Conservation (phyloP, 2,113 vertebrate species). For the Anser brachyrhynchus region DNA sequence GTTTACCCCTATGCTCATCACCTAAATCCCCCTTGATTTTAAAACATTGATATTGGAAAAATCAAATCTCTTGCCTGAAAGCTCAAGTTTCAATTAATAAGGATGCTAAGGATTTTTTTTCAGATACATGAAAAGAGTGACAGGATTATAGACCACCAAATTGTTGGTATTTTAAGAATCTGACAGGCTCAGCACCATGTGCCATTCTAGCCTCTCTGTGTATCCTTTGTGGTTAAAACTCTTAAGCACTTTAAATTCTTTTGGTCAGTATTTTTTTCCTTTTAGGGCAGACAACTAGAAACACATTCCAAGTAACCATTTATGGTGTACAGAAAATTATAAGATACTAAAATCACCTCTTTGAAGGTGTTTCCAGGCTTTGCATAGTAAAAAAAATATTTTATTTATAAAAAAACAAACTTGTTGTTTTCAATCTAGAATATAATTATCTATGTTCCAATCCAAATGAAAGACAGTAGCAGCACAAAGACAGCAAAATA, state of each 20-base stretch:
- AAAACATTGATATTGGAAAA: slow-evolving; percentile 24
- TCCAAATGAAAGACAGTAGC: slow-evolving; percentile 39
- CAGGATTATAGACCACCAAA: slow-evolving; percentile 74
- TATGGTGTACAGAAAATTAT: slow-evolving; percentile 62
- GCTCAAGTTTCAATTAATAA: slow-evolving; percentile 39
- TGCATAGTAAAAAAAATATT: slow-evolving; percentile 57
- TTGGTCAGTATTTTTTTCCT: slow-evolving; percentile 70
- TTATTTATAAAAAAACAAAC: slow-evolving; percentile 28
- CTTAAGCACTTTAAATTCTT: slow-evolving; percentile 74
- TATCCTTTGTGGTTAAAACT: slow-evolving; percentile 72
- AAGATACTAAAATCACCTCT: slow-evolving; percentile 69
- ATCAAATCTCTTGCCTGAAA: slow-evolving; percentile 17
- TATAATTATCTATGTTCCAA: slow-evolving; percentile 55
- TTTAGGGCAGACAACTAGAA: slow-evolving; percentile 62
- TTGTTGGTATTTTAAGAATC: slow-evolving; percentile 76
- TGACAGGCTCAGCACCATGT: slow-evolving; percentile 71
- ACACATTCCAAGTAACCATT: slow-evolving; percentile 66
- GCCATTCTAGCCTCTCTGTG: slow-evolving; percentile 66
- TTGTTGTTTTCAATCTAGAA: slow-evolving; percentile 54
- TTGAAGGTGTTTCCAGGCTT: slow-evolving; percentile 65
- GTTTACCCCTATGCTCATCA: background rate
- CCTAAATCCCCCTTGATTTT: slow-evolving; percentile 10
- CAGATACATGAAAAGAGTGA: slow-evolving; percentile 63
- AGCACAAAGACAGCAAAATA: slow-evolving; percentile 21
- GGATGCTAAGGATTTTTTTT: slow-evolving; percentile 34